Evolutionary conservation across 2,888 invertebrate genomes (phyloP), one percentile per base, ranked within the genome.

Genomic region (Caenorhabditis sp.): DNA sequence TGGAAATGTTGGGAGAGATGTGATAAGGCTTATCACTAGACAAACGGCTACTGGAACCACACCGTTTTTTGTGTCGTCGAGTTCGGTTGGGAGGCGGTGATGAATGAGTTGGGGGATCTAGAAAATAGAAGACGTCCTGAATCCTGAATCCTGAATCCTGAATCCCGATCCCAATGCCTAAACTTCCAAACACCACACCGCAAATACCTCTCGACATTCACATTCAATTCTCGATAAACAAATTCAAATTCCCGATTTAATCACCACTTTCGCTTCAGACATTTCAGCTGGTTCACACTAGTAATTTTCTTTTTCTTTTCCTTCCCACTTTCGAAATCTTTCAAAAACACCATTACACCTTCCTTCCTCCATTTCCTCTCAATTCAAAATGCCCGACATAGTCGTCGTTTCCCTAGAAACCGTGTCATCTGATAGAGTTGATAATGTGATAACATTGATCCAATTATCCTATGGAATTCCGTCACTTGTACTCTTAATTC

Each of bases 381-480:
- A n/a, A n/a, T 32, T 9, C 32, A 32, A 32, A 32, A 32, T 32
- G 32, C 9, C 9, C 32, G 9, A 32, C 32, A 32, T 40, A n/a
- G 40, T 40, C 40, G 8, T 40, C 40, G 40, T 13, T 40, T 13
- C 20, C 47, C 3, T 47, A 40, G 13, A 13, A 32, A 32, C 32
- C 32, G 9, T 9, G 32, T 6, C 32, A 6, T 32, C 32, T n/a
- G n/a, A n/a, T n/a, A n/a, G n/a, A n/a, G n/a, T n/a, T 40, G 40
- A 6, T 2, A 40, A 40, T 2, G 40, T 40, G 40, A 40, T 40
- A 5, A 47, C 47, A 47, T 1, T 47, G 4, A 20, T 47, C 47
- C 47, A 47, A 47, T 3, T 47, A 2, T 18, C 11, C 4, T 47
- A 47, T 61, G 69, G 69, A 0, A 32, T 70, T 11, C 69, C 69